Conservation (phyloP, 1,140 invertebrate species). For the Heliconius eleuchia region DNA sequence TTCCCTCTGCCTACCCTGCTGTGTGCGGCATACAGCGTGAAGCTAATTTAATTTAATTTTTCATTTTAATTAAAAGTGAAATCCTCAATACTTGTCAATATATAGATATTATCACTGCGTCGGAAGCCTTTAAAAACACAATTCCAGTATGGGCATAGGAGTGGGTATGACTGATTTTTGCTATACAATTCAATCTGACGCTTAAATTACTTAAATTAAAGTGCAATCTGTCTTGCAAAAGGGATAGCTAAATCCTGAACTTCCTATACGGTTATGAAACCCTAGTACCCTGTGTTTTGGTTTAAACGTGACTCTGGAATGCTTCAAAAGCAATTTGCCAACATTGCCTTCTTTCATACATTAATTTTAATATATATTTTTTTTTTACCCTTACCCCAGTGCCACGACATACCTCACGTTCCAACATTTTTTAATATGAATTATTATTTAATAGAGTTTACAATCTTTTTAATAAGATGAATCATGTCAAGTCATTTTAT, state of each 20-base stretch:
- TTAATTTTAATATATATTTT: not conserved
- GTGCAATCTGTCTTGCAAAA: not conserved
- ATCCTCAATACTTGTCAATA: not conserved
- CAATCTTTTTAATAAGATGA: not conserved
- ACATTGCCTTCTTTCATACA: too few relatives aligned
- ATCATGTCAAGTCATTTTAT: not conserved
- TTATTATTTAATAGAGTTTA: too few relatives aligned
- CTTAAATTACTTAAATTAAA: not conserved
- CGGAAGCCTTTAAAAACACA: not conserved
- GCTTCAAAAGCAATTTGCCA: not conserved
- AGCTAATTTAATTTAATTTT: too few relatives aligned
- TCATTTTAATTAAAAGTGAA: too few relatives aligned
- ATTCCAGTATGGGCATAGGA: not conserved
- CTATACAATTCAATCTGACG: not conserved
- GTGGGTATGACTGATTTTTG: not conserved
- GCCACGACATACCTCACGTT: too few relatives aligned
- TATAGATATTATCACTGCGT: not conserved
- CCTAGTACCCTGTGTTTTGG: conserved; percentile 1
- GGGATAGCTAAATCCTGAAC: not conserved
- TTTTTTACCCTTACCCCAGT: too few relatives aligned
- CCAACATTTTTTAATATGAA: too few relatives aligned
- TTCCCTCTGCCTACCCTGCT: too few relatives aligned
- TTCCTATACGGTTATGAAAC: not conserved
- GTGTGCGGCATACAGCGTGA: too few relatives aligned
- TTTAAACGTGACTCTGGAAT: conserved; percentile 5